Evolutionary conservation across 2,888 invertebrate genomes (phyloP), one percentile per base, ranked within the genome.

Genomic region (Andrena flavipes): DNA sequence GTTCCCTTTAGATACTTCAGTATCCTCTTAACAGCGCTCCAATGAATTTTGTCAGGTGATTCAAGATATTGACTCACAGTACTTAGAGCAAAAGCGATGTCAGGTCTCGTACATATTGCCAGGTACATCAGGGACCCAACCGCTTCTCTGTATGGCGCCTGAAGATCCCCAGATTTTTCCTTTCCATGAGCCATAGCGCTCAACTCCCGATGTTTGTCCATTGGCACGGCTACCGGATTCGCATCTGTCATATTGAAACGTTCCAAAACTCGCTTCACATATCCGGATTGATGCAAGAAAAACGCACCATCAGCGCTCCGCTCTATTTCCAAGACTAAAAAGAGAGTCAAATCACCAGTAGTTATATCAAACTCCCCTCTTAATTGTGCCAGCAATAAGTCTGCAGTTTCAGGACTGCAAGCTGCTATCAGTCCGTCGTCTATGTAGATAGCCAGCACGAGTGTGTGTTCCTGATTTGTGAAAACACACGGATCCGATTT

Each of bases 201-300:
- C 48, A 65, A 30, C 29, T 65, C 48, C 13, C 30, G 48, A 29
- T 49, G 13, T 5, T 13, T 48, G n/a, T 65, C 65, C 49, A 65
- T 26, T 5, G 65, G 51, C 13, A 48, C 26, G 4, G 29, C 2
- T 1, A 49, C 30, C 7, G 62, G 26, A 13, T 71, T 71, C 0
- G n/a, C n/a, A 13, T 71, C 62, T 1, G 23, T 8, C 49, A 71
- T 62, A 2, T n/a, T 48, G 20, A 30, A 62, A 16, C 49, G 13
- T n/a, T 62, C 8, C 4, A 71, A 13, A 5, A 62, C 20, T 8
- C 60, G 26, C 5, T 60, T 49, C 4, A 29, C 60, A 20, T 71
- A 71, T 26, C 33, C 49, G 23, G 26, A 13, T 7, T 71, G 62
- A 13, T 71, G 60, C 42, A 71, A 2, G 7, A 20, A 20, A 10